phyloP scores from a whole-genome alignment of 2,113 vertebrate genomes.

The Spea bombifrons region DNA sequence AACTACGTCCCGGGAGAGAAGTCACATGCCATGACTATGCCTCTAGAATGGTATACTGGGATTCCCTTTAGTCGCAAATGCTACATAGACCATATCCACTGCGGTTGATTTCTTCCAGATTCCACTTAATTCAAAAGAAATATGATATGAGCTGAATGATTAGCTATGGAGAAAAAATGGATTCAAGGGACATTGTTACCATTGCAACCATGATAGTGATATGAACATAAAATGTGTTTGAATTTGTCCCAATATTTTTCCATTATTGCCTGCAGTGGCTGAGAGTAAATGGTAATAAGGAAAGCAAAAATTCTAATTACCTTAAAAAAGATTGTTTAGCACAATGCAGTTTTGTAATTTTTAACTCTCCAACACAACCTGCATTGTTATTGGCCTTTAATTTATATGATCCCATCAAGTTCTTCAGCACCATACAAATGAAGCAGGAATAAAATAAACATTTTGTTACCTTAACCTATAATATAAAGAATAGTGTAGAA shows the following conservation, averaged over 20 bases:
- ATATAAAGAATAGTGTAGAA: too few species aligned
- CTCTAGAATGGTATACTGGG: slow-evolving; percentile 64
- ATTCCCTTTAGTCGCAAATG: slow-evolving; percentile 70
- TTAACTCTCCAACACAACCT: too few species aligned
- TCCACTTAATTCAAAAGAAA: slow-evolving; percentile 65
- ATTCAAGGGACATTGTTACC: slow-evolving; percentile 76
- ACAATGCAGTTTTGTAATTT: neutral
- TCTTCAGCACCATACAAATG: too few species aligned
- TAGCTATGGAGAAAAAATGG: slow-evolving; percentile 80
- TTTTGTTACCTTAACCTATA: too few species aligned
- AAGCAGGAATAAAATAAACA: too few species aligned
- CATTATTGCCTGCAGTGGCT: slow-evolving; percentile 38
- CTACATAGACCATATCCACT: slow-evolving; percentile 60
- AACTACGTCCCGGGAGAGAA: slow-evolving; percentile 70
- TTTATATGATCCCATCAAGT: too few species aligned
- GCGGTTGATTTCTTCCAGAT: slow-evolving; percentile 62
- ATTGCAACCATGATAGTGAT: slow-evolving; percentile 72
- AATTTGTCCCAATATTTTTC: slow-evolving; percentile 48
- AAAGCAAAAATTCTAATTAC: neutral
- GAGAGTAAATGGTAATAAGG: slow-evolving; percentile 21
- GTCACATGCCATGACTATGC: slow-evolving; percentile 63
- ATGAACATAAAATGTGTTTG: slow-evolving; percentile 60
- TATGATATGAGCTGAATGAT: slow-evolving; percentile 79
- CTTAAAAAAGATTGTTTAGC: slow-evolving; percentile 2
- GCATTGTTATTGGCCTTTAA: too few species aligned